A percentile compares a stretch with the other conserved stretches of the same genome.
These are phyloP conservation scores for Polylopha cassiicola DNA, from an alignment of 2,888 invertebrate genomes.

Conservation along the genomic window DNA sequence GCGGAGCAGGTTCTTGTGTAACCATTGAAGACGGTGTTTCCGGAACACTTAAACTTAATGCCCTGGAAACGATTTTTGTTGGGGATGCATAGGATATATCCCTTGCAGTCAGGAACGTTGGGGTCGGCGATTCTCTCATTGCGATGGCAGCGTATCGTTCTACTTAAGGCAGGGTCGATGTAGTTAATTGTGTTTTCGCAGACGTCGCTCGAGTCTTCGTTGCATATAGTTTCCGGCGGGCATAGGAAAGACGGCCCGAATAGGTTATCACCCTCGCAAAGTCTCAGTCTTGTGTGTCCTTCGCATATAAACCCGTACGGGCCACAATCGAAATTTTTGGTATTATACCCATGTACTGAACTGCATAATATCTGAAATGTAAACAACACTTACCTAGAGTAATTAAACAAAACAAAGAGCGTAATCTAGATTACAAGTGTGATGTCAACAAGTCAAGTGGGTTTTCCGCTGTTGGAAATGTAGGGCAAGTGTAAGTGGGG, in stretches of 20 bases:
- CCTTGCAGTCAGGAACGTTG: slow-evolving; percentile 62
- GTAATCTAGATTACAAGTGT: slow-evolving; percentile 10
- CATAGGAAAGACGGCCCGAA: slow-evolving; percentile 60
- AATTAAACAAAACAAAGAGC: background rate
- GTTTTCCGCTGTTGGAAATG: slow-evolving; percentile 6
- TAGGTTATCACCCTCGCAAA: slow-evolving; percentile 55
- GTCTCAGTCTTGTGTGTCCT: slow-evolving; percentile 44
- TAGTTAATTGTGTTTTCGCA: slow-evolving; percentile 57
- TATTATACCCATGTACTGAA: slow-evolving; percentile 32
- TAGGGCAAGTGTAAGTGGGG: slow-evolving; percentile 4
- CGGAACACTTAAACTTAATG: slow-evolving; percentile 66
- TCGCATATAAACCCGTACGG: slow-evolving; percentile 64
- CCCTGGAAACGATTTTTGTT: slow-evolving; percentile 65
- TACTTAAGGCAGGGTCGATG: slow-evolving; percentile 52
- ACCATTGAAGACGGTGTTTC: slow-evolving; percentile 64
- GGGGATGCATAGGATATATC: slow-evolving; percentile 66
- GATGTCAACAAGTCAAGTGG: slow-evolving; percentile 9
- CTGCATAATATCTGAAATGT: slow-evolving; percentile 31
- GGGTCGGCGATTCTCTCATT: slow-evolving; percentile 66
- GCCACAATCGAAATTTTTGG: slow-evolving; percentile 50
- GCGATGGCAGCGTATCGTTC: slow-evolving; percentile 50
- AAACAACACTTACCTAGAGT: slow-evolving; percentile 8
- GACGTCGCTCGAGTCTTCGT: slow-evolving; percentile 62
- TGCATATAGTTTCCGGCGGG: slow-evolving; percentile 59
- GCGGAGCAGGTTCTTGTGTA: slow-evolving; percentile 59